phyloP scores from a whole-genome alignment of 2,797 vertebrate genomes.

The Chelon labrosus region DNA sequence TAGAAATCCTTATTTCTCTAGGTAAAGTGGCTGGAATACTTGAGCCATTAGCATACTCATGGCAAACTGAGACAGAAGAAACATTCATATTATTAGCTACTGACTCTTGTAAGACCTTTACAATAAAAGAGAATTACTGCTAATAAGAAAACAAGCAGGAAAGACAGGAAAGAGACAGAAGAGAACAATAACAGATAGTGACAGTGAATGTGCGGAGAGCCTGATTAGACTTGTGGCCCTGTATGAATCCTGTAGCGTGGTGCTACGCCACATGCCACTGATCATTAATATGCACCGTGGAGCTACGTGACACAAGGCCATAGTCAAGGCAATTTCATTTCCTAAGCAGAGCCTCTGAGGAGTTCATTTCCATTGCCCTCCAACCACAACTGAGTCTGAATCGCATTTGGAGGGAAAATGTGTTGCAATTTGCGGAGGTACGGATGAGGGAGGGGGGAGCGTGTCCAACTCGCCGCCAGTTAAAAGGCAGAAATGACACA shows the following conservation, averaged over 20 bases:
- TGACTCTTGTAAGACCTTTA: constrained; percentile 8
- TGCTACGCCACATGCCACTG: constrained; percentile 30
- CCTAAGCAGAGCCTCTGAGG: constrained; percentile 70
- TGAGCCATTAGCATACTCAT: not conserved
- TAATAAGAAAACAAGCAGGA: constrained; percentile 36
- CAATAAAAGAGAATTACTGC: constrained; percentile 13
- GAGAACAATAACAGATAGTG: constrained; percentile 22
- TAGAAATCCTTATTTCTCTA: not conserved
- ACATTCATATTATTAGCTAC: not conserved
- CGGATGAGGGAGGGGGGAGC: not conserved
- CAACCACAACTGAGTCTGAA: constrained; percentile 68
- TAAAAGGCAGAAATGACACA: constrained; percentile 57
- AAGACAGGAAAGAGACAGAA: constrained; percentile 18
- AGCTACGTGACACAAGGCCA: constrained; percentile 69
- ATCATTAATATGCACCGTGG: constrained; percentile 79
- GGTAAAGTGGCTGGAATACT: not conserved
- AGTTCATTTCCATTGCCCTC: constrained; percentile 82
- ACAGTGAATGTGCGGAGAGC: constrained; percentile 14
- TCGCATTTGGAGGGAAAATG: constrained; percentile 66
- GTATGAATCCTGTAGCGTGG: constrained; percentile 33
- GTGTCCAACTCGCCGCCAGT: constrained; percentile 46
- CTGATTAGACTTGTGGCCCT: constrained; percentile 39
- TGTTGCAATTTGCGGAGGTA: constrained; percentile 24
- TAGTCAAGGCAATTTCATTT: constrained; percentile 79
- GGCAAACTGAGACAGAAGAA: constrained; percentile 8